phyloP scores from a whole-genome alignment of 2,888 invertebrate species.

The Metopia argyrocephala region DNA sequence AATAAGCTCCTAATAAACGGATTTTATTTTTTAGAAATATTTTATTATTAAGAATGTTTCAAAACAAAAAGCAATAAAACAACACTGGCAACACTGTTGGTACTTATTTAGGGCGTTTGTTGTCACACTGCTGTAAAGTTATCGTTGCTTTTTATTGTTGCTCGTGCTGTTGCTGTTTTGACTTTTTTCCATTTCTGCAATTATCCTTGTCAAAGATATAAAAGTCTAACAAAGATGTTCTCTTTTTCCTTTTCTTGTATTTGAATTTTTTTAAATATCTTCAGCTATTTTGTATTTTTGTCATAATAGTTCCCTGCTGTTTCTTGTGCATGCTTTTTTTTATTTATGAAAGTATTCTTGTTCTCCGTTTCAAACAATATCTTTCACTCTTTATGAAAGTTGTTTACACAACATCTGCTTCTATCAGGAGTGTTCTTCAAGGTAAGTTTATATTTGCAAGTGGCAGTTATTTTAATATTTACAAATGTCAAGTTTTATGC shows the following conservation, averaged over 20 bases:
- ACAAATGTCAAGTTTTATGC: slow-evolving; percentile 56
- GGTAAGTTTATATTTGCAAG: background rate
- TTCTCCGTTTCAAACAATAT: slow-evolving; percentile 14
- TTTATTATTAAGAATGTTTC: too few relatives aligned
- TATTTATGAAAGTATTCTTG: background rate
- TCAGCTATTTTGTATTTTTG: background rate
- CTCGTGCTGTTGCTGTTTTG: background rate
- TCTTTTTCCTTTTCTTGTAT: background rate
- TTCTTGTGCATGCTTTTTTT: background rate
- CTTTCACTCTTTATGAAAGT: slow-evolving; percentile 27
- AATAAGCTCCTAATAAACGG: slow-evolving; percentile 35
- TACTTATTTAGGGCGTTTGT: slow-evolving; percentile 7
- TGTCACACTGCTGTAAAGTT: too few relatives aligned
- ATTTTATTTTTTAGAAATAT: too few relatives aligned
- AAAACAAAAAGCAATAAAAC: too few relatives aligned
- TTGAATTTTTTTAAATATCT: background rate
- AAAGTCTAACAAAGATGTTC: background rate
- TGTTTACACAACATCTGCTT: slow-evolving; percentile 56
- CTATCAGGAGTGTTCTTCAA: slow-evolving; percentile 13
- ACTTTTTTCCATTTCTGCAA: background rate
- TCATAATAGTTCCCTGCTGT: background rate
- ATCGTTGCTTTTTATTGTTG: background rate
- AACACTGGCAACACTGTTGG: too few relatives aligned
- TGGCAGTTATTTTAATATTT: slow-evolving; percentile 57
- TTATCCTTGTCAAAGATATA: slow-evolving; percentile 46